Evolutionary conservation across 2,113 vertebrate genomes (phyloP).

Genomic region (Ptyas mucosa): DNA sequence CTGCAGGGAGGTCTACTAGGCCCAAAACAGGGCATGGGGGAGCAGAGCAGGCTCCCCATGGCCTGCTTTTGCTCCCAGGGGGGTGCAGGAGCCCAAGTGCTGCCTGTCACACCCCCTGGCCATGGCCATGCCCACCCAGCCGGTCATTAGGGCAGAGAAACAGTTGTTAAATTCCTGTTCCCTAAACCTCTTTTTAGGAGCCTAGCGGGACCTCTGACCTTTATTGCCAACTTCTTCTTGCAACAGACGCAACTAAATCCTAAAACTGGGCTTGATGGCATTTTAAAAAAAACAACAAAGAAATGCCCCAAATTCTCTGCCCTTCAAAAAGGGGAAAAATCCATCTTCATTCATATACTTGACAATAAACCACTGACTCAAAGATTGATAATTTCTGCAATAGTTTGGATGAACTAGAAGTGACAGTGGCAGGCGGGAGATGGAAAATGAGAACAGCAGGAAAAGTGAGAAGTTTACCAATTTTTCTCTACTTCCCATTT

Average conservation of each 20-base stretch:
- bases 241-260: background rate
- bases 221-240: background rate
- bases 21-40: too few relatives aligned
- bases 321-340: background rate
- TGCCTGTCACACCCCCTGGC: too few relatives aligned
- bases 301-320: background rate
- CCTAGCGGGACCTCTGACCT: background rate
- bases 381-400: background rate
- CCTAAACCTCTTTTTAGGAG: background rate
- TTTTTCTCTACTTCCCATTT: background rate
- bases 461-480: background rate
- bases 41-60: too few relatives aligned
- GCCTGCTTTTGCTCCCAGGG: too few relatives aligned
- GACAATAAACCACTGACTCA: background rate
- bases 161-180: background rate
- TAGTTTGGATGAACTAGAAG: background rate
- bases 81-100: too few relatives aligned
- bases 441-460: background rate
- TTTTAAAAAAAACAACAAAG: background rate
- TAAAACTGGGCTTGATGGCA: background rate
- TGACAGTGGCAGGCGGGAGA: background rate
- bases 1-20: too few relatives aligned
- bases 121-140: too few relatives aligned
- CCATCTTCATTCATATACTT: background rate
- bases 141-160: too few relatives aligned